A percentile compares a stretch with the other conserved stretches of the same genome.
These are phyloP conservation scores for Solen grandis DNA, from an alignment of 1,140 invertebrate species.

Conservation along the genomic window DNA sequence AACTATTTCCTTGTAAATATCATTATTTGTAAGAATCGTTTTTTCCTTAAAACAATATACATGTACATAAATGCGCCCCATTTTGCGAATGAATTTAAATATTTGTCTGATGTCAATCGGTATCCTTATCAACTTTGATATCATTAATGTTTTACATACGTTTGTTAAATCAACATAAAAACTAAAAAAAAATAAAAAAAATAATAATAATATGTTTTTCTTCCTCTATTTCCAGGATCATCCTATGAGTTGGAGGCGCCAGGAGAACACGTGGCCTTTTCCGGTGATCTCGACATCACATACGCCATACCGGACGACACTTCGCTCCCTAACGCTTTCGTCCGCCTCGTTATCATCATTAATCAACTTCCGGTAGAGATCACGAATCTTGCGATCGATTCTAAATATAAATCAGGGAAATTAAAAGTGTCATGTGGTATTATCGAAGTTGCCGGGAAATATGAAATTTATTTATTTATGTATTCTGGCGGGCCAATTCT, in stretches of 20 bases:
- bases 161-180: too few relatives aligned
- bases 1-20: too few relatives aligned
- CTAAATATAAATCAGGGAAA: slow-evolving; percentile 16
- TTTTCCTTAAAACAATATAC: too few relatives aligned
- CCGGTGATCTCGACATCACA: slow-evolving; percentile 24
- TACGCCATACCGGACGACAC: slow-evolving; percentile 36
- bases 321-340: slow-evolving; percentile 35
- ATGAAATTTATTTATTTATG: slow-evolving; percentile 45
- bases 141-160: too few relatives aligned
- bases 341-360: slow-evolving; percentile 27
- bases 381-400: slow-evolving; percentile 21
- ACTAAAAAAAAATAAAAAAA: too few relatives aligned
- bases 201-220: too few relatives aligned
- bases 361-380: slow-evolving; percentile 13
- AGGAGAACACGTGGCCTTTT: slow-evolving; percentile 25
- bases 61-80: too few relatives aligned
- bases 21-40: too few relatives aligned
- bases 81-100: too few relatives aligned
- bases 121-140: too few relatives aligned
- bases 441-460: slow-evolving; percentile 47
- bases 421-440: slow-evolving; percentile 36
- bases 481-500: slow-evolving; percentile 32
- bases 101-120: too few relatives aligned
- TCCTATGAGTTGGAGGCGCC: slow-evolving; percentile 28
- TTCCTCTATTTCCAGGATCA: slow-evolving; percentile 31